Conservation (phyloP, 2,797 vertebrate genomes). For the Allochrocebus solatus region DNA sequence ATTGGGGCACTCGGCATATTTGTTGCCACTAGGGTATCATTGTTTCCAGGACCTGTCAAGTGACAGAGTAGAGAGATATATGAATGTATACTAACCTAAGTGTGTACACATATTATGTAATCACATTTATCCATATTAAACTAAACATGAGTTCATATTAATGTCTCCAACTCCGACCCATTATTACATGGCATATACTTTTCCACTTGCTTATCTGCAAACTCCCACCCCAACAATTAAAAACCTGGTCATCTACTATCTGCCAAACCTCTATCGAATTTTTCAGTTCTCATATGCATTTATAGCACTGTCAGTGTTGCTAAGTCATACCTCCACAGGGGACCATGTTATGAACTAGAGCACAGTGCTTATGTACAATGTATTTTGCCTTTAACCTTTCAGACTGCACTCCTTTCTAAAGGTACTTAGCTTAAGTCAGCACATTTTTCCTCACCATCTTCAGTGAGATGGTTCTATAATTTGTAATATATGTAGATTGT, state of each 20-base stretch:
- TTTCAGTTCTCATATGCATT: not conserved
- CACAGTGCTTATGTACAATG: not conserved
- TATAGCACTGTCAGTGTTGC: not conserved
- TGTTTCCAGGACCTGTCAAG: not conserved
- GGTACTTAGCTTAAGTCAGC: not conserved
- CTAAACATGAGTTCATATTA: not conserved
- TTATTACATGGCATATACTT: not conserved
- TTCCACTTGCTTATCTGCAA: not conserved
- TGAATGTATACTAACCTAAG: not conserved
- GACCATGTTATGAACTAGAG: not conserved
- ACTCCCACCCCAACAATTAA: not conserved
- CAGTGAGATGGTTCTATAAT: not conserved
- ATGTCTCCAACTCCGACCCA: not conserved
- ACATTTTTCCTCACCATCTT: not conserved
- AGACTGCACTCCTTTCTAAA: not conserved
- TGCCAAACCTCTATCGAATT: not conserved
- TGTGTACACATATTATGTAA: not conserved
- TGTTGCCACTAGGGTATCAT: not conserved
- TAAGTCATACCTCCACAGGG: not conserved
- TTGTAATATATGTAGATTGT: not conserved
- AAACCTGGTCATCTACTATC: not conserved
- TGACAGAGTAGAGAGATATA: not conserved
- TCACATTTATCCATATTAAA: not conserved
- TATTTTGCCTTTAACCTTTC: not conserved
- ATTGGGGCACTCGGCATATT: not conserved